Conservation (phyloP, 2,888 invertebrate species). For the Subacronicta megacephala region DNA sequence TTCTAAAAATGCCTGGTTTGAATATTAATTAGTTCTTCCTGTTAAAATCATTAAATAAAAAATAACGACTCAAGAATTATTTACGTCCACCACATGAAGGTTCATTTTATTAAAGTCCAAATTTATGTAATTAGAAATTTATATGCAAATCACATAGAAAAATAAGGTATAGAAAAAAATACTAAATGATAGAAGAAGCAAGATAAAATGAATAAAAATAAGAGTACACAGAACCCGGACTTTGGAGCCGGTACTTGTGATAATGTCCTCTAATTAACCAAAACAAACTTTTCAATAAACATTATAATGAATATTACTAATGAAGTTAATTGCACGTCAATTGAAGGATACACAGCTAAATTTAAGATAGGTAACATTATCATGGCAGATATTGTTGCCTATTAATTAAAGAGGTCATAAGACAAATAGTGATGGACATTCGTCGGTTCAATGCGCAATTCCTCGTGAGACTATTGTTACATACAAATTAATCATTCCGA, state of each 20-base stretch:
- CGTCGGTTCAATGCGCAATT: constrained; percentile 28
- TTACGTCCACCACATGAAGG: constrained; percentile 16
- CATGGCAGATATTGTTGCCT: constrained; percentile 52
- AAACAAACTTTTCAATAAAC: constrained; percentile 56
- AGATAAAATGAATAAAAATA: constrained; percentile 47
- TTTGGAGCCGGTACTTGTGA: constrained; percentile 63
- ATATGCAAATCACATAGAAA: constrained; percentile 16
- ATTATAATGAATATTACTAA: constrained; percentile 43
- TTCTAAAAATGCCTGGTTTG: too few species aligned
- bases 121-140: constrained; percentile 19
- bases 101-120: constrained; percentile 2
- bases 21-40: too few species aligned
- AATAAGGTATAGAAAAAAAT: constrained; percentile 37
- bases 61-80: constrained; percentile 25
- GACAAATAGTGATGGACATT: constrained; percentile 62
- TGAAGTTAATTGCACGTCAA: constrained; percentile 45
- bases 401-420: constrained; percentile 65
- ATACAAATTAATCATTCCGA: constrained; percentile 44
- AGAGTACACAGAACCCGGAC: constrained; percentile 66
- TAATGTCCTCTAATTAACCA: constrained; percentile 65
- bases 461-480: constrained; percentile 28
- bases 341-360: constrained; percentile 41
- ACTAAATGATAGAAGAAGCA: constrained; percentile 35
- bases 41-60: neutral
- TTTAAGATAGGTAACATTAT: constrained; percentile 46